phyloP scores from a whole-genome alignment of 2,797 vertebrate genomes.

The Pipistrellus kuhlii region DNA sequence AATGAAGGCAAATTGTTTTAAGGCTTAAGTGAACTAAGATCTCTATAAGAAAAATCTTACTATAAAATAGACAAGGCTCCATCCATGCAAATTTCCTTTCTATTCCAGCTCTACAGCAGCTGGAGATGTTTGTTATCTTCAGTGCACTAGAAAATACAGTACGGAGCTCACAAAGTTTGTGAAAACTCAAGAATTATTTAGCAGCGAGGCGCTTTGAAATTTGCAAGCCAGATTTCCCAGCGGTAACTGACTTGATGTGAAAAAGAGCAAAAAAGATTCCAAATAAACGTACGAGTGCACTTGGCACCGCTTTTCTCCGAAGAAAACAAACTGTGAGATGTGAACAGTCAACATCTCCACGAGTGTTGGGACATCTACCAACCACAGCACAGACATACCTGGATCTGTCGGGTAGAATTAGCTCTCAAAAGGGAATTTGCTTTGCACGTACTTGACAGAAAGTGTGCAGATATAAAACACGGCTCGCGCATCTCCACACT shows the following conservation, averaged over 20 bases:
- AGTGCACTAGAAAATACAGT: neutral
- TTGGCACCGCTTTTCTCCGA: slow-evolving; percentile 57
- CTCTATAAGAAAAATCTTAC: neutral
- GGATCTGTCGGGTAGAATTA: slow-evolving; percentile 17
- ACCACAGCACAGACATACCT: slow-evolving; percentile 17
- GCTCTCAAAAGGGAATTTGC: slow-evolving; percentile 58
- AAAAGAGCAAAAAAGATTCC: slow-evolving; percentile 37
- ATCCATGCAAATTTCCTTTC: neutral
- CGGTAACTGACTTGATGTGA: slow-evolving; percentile 45
- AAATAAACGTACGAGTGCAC: slow-evolving; percentile 8
- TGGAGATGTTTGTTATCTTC: neutral
- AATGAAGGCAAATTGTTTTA: neutral
- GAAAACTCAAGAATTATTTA: slow-evolving; percentile 55
- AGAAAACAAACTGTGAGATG: slow-evolving; percentile 61
- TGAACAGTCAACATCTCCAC: slow-evolving; percentile 57
- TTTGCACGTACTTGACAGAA: slow-evolving; percentile 63
- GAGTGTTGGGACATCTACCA: slow-evolving; percentile 43
- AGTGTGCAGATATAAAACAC: slow-evolving; percentile 56
- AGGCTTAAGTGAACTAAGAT: neutral
- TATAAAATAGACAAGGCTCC: neutral
- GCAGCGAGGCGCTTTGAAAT: slow-evolving; percentile 46
- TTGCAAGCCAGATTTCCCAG: slow-evolving; percentile 58
- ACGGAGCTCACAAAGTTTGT: neutral
- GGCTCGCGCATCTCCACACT: slow-evolving; percentile 70
- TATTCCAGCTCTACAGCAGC: neutral